Evolutionary conservation across 2,113 vertebrate genomes (phyloP).

Genomic region (Heteronetta atricapilla): DNA sequence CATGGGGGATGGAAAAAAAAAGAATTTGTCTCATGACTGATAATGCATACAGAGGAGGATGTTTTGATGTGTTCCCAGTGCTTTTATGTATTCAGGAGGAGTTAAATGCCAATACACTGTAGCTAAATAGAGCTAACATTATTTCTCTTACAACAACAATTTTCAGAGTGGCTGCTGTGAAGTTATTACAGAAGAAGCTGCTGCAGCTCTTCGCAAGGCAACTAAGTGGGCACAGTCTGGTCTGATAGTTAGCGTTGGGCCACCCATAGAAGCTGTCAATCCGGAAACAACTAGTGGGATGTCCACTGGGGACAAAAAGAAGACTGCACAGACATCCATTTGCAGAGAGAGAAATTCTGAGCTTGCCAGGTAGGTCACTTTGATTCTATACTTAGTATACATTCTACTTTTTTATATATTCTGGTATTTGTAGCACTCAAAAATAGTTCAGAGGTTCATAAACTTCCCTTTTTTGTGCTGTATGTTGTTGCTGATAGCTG

Average conservation of each 20-base stretch:
- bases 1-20: not conserved
- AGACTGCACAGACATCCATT: constrained; percentile 92
- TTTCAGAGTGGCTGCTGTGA: constrained; percentile 93
- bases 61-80: not conserved
- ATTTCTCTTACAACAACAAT: not conserved
- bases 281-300: constrained; percentile 87
- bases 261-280: constrained; percentile 85
- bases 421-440: not conserved
- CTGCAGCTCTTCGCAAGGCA: constrained; percentile 92
- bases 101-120: not conserved
- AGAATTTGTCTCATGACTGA: not conserved
- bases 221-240: constrained; percentile 98
- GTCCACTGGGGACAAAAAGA: constrained; percentile 95
- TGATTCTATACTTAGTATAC: fast-evolving
- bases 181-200: constrained; percentile 94
- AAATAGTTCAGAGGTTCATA: not conserved
- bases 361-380: constrained; percentile 85
- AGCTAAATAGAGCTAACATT: not conserved
- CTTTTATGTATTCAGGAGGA: not conserved
- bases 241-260: constrained; percentile 94
- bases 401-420: not conserved
- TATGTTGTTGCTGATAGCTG: not conserved
- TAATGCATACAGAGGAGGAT: not conserved
- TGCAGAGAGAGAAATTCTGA: constrained; percentile 96
- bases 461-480: not conserved